A percentile compares a stretch with the other conserved stretches of the same genome.
These are phyloP conservation scores for Meles meles DNA, from an alignment of 2,113 vertebrate species.

Conservation along the genomic window DNA sequence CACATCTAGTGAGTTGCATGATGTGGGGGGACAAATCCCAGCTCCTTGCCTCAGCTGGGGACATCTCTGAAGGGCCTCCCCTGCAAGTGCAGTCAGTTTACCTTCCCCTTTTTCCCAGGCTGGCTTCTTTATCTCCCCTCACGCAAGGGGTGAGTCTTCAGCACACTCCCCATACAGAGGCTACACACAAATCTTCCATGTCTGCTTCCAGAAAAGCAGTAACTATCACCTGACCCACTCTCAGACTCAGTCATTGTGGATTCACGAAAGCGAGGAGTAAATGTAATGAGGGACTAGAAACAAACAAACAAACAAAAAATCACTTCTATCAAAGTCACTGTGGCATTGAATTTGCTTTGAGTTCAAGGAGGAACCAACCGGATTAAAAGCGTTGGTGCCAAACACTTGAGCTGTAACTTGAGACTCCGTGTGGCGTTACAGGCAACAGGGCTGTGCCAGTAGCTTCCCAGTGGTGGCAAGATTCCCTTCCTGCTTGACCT, in stretches of 20 bases:
- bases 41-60: background rate
- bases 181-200: background rate
- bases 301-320: background rate
- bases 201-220: background rate
- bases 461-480: background rate
- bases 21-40: background rate
- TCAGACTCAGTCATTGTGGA: background rate
- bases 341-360: background rate
- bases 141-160: background rate
- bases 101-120: background rate
- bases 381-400: background rate
- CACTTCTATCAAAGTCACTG: background rate
- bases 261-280: background rate
- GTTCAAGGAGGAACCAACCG: background rate
- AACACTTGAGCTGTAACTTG: background rate
- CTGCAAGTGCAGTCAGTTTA: background rate
- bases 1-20: background rate
- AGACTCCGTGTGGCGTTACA: background rate
- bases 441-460: background rate
- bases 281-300: background rate
- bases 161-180: fast-evolving
- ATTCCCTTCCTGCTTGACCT: background rate
- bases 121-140: background rate
- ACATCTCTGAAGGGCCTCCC: background rate
- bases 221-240: background rate